Percentiles rank a stretch among this genome's conserved stretches.
Conservation (phyloP, 2,888 invertebrate species). For the Ceramica pisi region DNA sequence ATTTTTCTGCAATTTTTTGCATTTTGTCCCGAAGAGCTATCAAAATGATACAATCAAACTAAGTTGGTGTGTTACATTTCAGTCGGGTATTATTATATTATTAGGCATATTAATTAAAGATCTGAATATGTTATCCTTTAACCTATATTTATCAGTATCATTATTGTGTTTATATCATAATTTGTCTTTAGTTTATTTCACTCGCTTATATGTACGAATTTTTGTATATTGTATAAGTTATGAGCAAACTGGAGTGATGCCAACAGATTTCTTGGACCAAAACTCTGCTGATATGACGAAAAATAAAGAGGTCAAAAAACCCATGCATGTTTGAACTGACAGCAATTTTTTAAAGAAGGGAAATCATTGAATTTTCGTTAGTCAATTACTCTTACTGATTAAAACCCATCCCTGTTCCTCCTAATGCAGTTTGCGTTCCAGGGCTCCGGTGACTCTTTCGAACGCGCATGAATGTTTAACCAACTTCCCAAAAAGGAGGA, state of each 20-base stretch:
- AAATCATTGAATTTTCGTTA: too few species aligned
- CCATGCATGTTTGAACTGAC: too few species aligned
- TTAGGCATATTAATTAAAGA: too few species aligned
- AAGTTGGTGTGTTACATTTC: neutral
- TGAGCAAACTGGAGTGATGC: slow-evolving; percentile 26
- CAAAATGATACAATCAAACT: neutral
- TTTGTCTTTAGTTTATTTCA: neutral
- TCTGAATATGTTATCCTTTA: neutral
- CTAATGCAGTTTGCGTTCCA: too few species aligned
- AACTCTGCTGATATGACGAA: slow-evolving; percentile 3
- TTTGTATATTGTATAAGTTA: slow-evolving; percentile 14
- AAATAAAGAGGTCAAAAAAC: neutral
- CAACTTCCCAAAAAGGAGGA: too few species aligned
- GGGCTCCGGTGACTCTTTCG: too few species aligned
- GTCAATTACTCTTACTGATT: too few species aligned
- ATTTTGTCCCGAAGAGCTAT: neutral
- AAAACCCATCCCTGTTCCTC: too few species aligned
- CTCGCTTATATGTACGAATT: neutral
- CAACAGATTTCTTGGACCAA: slow-evolving; percentile 9
- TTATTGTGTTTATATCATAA: slow-evolving; percentile 2
- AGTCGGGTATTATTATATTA: too few species aligned
- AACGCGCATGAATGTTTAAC: too few species aligned
- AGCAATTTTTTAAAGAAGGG: too few species aligned
- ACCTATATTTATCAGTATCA: neutral
- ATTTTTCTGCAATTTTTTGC: too few species aligned